Evolutionary conservation across 2,888 invertebrate genomes (phyloP).

Genomic region (Erannis defoliaria): DNA sequence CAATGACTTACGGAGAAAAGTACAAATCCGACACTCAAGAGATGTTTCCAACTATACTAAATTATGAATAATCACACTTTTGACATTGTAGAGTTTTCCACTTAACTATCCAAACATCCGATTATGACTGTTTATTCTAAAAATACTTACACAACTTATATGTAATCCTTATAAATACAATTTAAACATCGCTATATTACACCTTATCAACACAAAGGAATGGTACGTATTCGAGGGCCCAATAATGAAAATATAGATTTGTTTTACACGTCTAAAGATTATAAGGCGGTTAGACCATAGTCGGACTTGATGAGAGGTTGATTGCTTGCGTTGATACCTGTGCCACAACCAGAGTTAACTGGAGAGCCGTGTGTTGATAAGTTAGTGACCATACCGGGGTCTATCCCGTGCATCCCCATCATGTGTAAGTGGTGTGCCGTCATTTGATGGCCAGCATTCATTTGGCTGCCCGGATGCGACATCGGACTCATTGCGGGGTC

Average conservation of each 20-base stretch:
- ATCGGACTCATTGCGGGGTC: slow-evolving; percentile 84
- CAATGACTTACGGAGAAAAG: slow-evolving; percentile 80
- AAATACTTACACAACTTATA: slow-evolving; percentile 77
- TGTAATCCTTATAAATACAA: slow-evolving; percentile 69
- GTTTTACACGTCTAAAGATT: slow-evolving; percentile 80
- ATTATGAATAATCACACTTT: slow-evolving; percentile 84
- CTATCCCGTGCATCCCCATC: slow-evolving; percentile 82
- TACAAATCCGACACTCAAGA: slow-evolving; percentile 76
- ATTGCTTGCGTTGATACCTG: slow-evolving; percentile 70
- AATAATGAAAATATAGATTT: slow-evolving; percentile 79
- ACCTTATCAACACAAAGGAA: slow-evolving; percentile 82
- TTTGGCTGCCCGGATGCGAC: slow-evolving; percentile 78
- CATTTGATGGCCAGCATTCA: slow-evolving; percentile 85
- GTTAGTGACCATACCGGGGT: slow-evolving; percentile 81
- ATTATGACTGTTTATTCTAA: slow-evolving; percentile 79
- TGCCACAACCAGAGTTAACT: slow-evolving; percentile 80
- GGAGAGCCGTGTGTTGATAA: slow-evolving; percentile 86
- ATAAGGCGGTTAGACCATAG: slow-evolving; percentile 93
- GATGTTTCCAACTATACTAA: slow-evolving; percentile 74
- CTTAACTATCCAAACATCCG: slow-evolving; percentile 82
- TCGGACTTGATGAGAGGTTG: slow-evolving; percentile 93
- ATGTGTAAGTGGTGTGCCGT: slow-evolving; percentile 83
- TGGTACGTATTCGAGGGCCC: slow-evolving; percentile 78
- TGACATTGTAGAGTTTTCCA: slow-evolving; percentile 85
- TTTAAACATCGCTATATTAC: slow-evolving; percentile 79